These are phyloP conservation scores for Ambastaia sidthimunki DNA, from an alignment of 2,797 vertebrate species.

Conservation along the genomic window DNA sequence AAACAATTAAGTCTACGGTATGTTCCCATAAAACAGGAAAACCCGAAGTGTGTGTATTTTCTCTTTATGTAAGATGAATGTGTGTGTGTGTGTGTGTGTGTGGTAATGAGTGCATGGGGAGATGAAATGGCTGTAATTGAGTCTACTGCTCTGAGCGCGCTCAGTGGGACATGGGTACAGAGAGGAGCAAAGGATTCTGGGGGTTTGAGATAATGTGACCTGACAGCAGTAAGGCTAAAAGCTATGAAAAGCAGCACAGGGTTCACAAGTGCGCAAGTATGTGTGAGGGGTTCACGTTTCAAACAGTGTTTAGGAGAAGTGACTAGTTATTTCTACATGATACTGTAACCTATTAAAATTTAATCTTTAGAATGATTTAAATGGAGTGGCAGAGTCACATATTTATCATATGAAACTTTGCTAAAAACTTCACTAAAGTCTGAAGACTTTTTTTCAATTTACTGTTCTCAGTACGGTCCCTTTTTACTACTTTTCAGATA, in stretches of 20 bases:
- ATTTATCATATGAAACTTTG: background rate
- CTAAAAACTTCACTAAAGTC: too few relatives aligned
- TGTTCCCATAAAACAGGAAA: too few relatives aligned
- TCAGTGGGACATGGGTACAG: slow-evolving; percentile 41
- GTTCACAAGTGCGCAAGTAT: slow-evolving; percentile 16
- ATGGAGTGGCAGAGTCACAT: background rate
- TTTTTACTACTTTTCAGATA: background rate
- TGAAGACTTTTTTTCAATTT: background rate
- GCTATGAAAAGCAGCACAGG: slow-evolving; percentile 29
- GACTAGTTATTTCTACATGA: background rate
- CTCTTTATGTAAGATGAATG: slow-evolving; percentile 29
- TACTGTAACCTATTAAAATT: background rate
- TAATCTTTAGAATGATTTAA: background rate
- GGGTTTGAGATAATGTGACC: slow-evolving; percentile 50
- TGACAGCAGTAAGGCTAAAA: slow-evolving; percentile 43
- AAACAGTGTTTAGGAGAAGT: slow-evolving; percentile 22
- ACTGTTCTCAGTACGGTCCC: too few relatives aligned
- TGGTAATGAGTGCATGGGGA: slow-evolving; percentile 26
- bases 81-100: slow-evolving; percentile 7
- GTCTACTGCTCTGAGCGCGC: slow-evolving; percentile 35
- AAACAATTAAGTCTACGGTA: too few relatives aligned
- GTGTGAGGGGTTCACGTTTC: slow-evolving; percentile 27
- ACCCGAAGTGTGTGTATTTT: background rate
- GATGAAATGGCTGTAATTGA: slow-evolving; percentile 56
- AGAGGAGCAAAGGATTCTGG: slow-evolving; percentile 52